Percentiles rank a stretch among this genome's conserved stretches.
Evolutionary conservation across 2,888 invertebrate species (phyloP).

Genomic region (Drosophila austrosaltans): DNA sequence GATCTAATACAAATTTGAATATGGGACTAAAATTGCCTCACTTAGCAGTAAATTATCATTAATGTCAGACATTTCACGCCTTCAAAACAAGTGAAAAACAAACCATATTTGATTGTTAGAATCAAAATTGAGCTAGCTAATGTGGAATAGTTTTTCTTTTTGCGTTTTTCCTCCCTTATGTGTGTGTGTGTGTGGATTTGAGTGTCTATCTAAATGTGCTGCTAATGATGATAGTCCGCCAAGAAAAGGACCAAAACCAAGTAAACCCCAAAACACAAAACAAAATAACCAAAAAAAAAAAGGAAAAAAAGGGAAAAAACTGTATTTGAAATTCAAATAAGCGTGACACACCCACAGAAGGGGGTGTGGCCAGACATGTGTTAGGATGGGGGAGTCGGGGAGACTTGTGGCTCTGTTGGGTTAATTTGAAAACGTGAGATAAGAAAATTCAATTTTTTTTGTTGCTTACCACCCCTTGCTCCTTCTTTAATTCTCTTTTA

Average conservation of each 20-base stretch:
- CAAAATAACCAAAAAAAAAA: constrained; percentile 2
- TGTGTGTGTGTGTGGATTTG: background rate
- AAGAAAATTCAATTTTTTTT: constrained; percentile 68
- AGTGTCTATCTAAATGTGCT: constrained; percentile 62
- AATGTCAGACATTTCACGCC: constrained; percentile 18
- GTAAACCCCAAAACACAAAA: background rate
- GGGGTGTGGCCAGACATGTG: constrained; percentile 13
- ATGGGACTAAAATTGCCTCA: background rate
- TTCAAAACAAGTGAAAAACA: background rate
- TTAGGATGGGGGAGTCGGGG: constrained; percentile 24
- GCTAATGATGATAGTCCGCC: constrained; percentile 65
- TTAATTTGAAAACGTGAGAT: constrained; percentile 74
- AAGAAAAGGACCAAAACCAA: constrained; percentile 18
- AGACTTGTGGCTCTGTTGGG: constrained; percentile 44
- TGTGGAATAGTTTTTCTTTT: constrained; percentile 13
- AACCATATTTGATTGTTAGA: constrained; percentile 1
- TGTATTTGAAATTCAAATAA: constrained; percentile 61
- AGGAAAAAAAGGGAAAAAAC: constrained; percentile 17
- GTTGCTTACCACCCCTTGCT: background rate
- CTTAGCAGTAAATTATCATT: constrained; percentile 20
- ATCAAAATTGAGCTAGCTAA: constrained; percentile 12
- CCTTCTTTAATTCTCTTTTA: background rate
- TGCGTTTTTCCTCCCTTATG: background rate
- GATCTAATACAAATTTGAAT: background rate
- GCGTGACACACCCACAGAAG: constrained; percentile 39